A percentile compares a stretch with the other conserved stretches of the same genome.
Conservation (phyloP, 2,888 invertebrate genomes). For the Diarsia mendica region DNA sequence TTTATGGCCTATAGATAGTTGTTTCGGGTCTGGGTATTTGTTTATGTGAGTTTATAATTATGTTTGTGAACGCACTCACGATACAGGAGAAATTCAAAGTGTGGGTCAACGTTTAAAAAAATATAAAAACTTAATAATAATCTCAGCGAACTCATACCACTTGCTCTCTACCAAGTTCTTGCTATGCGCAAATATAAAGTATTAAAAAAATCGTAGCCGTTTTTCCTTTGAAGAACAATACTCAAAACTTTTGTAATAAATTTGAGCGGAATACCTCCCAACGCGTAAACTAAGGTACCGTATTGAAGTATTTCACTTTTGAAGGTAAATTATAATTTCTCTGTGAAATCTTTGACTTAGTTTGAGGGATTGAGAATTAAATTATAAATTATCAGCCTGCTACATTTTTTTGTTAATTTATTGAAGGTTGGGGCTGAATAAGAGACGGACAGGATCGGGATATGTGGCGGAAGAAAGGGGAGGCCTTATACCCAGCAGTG, state of each 20-base stretch:
- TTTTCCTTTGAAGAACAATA: constrained; percentile 32
- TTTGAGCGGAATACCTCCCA: constrained; percentile 12
- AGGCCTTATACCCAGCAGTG: too few relatives aligned
- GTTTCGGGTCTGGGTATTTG: too few relatives aligned
- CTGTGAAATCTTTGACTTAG: neutral
- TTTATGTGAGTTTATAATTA: too few relatives aligned
- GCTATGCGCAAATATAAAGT: neutral
- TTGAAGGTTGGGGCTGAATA: neutral
- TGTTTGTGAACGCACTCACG: too few relatives aligned
- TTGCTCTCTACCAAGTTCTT: neutral
- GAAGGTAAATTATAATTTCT: constrained; percentile 26
- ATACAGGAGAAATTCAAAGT: too few relatives aligned
- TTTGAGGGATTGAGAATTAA: neutral
- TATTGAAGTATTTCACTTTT: constrained; percentile 29
- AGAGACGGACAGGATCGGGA: too few relatives aligned
- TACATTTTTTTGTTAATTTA: neutral
- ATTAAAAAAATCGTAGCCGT: neutral
- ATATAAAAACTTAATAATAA: too few relatives aligned
- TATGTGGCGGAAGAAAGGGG: too few relatives aligned
- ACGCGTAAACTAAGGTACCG: constrained; percentile 20
- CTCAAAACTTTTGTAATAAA: constrained; percentile 45
- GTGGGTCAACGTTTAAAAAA: too few relatives aligned
- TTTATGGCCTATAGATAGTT: too few relatives aligned
- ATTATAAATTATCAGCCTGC: neutral
- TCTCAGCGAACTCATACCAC: neutral